Conservation (phyloP, 2,797 vertebrate genomes). For the Pterois miles region DNA sequence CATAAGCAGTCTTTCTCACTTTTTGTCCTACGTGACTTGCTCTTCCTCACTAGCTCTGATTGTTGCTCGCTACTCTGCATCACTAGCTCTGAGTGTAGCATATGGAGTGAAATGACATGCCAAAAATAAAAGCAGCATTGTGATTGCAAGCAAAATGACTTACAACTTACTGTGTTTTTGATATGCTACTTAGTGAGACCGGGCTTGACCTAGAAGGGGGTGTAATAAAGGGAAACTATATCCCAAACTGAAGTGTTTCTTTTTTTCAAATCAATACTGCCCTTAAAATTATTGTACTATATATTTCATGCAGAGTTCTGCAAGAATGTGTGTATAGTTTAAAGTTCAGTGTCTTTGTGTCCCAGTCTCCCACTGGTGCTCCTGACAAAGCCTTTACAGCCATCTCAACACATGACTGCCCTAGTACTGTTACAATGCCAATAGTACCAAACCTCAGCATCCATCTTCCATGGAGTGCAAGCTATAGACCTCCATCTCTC, state of each 20-base stretch:
- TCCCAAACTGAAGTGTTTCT: neutral
- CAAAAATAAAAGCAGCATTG: no score
- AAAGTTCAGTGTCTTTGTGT: neutral
- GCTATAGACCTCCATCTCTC: slow-evolving; percentile 9
- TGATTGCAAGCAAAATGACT: no score
- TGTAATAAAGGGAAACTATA: neutral
- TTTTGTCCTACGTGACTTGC: no score
- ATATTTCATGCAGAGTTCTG: neutral
- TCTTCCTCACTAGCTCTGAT: no score
- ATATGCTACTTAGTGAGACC: no score
- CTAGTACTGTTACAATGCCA: neutral
- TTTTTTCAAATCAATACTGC: neutral
- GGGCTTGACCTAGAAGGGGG: neutral
- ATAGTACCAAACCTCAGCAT: slow-evolving; percentile 48
- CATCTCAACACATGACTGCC: slow-evolving; percentile 30
- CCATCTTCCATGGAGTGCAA: slow-evolving; percentile 41
- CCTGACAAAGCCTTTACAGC: neutral
- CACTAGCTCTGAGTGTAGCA: no score
- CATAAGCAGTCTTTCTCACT: no score
- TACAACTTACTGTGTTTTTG: no score
- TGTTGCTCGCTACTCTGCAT: no score
- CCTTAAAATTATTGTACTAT: neutral
- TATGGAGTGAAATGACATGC: no score
- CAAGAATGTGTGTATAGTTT: neutral
- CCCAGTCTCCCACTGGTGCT: neutral